These are phyloP conservation scores for Trididemnum miniatum DNA, from an alignment of 23 tunicate species.

Conservation along the genomic window DNA sequence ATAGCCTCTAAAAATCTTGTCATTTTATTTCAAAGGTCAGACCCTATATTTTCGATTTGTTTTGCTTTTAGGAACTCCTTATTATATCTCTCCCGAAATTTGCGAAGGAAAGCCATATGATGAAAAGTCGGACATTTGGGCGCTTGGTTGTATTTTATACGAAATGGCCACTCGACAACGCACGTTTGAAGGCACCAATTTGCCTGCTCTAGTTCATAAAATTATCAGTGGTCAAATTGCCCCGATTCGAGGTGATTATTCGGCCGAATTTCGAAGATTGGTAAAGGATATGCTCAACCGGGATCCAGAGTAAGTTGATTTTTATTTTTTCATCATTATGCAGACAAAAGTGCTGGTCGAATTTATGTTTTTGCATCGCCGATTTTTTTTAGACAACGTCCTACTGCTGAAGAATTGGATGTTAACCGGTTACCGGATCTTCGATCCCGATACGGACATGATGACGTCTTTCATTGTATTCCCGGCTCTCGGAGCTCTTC, in stretches of 20 bases:
- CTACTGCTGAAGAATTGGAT: slow-evolving; percentile 72
- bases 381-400: slow-evolving; percentile 47
- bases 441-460: slow-evolving; percentile 19
- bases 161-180: slow-evolving; percentile 88
- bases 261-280: slow-evolving; percentile 62
- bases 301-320: slow-evolving; percentile 71
- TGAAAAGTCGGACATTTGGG: slow-evolving; percentile 96
- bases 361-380: not conserved
- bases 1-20: too few relatives aligned
- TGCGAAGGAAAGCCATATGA: slow-evolving; percentile 94
- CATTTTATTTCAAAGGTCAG: too few relatives aligned
- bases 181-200: slow-evolving; percentile 89
- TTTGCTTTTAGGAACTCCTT: slow-evolving; percentile 92
- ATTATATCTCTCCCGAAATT: slow-evolving; percentile 94
- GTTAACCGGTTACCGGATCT: slow-evolving; percentile 47
- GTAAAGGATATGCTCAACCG: slow-evolving; percentile 80
- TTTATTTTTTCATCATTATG: not conserved
- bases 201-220: slow-evolving; percentile 89
- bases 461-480: slow-evolving; percentile 30
- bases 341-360: not conserved
- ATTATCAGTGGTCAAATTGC: slow-evolving; percentile 88
- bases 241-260: slow-evolving; percentile 76
- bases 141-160: slow-evolving; percentile 90
- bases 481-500: slow-evolving; percentile 45
- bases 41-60: too few relatives aligned